phyloP scores from a whole-genome alignment of 2,888 invertebrate species.

The Cataglyphis rosenhaueri region DNA sequence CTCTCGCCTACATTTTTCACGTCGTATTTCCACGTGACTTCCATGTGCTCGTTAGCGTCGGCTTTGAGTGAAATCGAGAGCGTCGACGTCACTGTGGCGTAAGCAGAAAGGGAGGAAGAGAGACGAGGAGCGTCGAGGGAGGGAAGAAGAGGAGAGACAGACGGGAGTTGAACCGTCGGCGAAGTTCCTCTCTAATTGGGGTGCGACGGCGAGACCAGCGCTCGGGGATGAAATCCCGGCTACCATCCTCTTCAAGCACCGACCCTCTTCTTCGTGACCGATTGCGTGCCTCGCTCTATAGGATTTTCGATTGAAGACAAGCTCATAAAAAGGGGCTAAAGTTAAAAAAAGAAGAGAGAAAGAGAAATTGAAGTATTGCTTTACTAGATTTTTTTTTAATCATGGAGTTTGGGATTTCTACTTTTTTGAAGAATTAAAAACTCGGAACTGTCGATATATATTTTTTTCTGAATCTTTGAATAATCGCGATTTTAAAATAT shows the following conservation, averaged over 20 bases:
- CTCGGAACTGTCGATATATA: background rate
- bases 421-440: background rate
- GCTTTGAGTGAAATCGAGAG: constrained; percentile 84
- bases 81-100: constrained; percentile 77
- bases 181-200: constrained; percentile 82
- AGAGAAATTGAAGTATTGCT: background rate
- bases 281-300: constrained; percentile 74
- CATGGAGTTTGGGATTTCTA: background rate
- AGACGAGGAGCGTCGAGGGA: constrained; percentile 52
- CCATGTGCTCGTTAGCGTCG: constrained; percentile 85
- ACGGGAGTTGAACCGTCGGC: constrained; percentile 65
- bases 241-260: constrained; percentile 68
- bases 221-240: constrained; percentile 78
- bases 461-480: background rate
- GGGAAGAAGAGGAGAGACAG: constrained; percentile 18
- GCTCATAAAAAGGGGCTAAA: constrained; percentile 49
- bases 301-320: constrained; percentile 71
- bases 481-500: background rate
- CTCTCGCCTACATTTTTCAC: constrained; percentile 57
- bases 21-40: constrained; percentile 84
- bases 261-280: constrained; percentile 76
- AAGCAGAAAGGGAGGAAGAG: constrained; percentile 62
- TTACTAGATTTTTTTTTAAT: background rate
- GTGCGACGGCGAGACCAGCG: constrained; percentile 71
- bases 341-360: constrained; percentile 25